Conservation (phyloP, 2,113 vertebrate genomes). For the Microtus pennsylvanicus region DNA sequence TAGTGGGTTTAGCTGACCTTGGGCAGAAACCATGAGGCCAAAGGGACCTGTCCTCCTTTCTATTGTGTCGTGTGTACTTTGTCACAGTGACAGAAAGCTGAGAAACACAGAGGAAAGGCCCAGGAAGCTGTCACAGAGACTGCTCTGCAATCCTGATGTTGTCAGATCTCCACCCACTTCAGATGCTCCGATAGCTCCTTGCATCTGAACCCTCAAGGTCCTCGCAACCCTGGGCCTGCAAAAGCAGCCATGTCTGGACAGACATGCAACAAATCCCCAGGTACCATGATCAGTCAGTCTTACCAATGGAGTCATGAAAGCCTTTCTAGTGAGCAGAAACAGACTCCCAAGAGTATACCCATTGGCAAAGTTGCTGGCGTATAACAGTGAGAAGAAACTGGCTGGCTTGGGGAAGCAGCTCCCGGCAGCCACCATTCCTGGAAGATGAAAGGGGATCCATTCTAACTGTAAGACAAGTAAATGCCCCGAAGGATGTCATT, state of each 20-base stretch:
- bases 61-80: not conserved
- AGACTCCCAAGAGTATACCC: not conserved
- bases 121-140: not conserved
- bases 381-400: not conserved
- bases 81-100: not conserved
- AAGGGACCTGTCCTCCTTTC: not conserved
- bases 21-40: too few species aligned
- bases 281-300: not conserved
- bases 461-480: not conserved
- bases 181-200: not conserved
- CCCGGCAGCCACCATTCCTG: not conserved
- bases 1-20: not conserved
- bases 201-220: not conserved
- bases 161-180: not conserved
- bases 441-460: not conserved
- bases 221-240: not conserved
- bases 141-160: not conserved
- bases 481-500: not conserved
- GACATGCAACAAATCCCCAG: not conserved
- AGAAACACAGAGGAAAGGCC: not conserved
- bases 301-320: not conserved
- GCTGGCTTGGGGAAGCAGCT: not conserved
- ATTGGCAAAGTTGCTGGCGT: not conserved
- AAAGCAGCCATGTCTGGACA: not conserved
- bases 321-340: constrained; percentile 4